Percentiles rank a stretch among this genome's conserved stretches.
phyloP scores from a whole-genome alignment of 1,140 invertebrate genomes.

The Zaprionus africanus region DNA sequence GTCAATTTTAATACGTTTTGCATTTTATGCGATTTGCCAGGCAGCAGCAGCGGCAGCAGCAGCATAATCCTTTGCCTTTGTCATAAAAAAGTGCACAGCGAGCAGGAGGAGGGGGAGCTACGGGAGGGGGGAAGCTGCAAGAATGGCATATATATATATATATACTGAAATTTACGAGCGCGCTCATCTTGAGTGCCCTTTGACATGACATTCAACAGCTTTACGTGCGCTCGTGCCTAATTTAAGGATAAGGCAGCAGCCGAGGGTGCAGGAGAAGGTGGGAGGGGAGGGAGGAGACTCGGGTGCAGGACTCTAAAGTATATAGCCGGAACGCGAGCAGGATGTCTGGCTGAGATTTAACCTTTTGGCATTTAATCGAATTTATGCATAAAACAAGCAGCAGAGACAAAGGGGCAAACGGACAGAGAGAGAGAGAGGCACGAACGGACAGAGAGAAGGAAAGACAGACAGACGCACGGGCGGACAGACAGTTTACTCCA shows the following conservation, averaged over 20 bases:
- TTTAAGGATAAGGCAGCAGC: conserved; percentile 69
- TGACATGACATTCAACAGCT: conserved; percentile 80
- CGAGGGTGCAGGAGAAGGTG: conserved; percentile 35
- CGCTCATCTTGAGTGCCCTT: conserved; percentile 61
- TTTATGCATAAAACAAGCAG: conserved; percentile 75
- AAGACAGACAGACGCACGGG: not conserved
- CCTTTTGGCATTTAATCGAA: conserved; percentile 80
- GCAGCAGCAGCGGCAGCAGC: conserved; percentile 30
- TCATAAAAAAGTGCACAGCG: conserved; percentile 43
- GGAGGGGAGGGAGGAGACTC: conserved; percentile 32
- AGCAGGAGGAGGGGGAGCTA: not conserved
- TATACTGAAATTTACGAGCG: conserved; percentile 65
- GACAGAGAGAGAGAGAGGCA: not conserved
- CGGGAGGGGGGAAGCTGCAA: conserved; percentile 6
- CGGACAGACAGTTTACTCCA: conserved; percentile 30
- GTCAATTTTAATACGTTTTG: conserved; percentile 82
- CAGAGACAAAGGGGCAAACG: not conserved
- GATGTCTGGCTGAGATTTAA: conserved; percentile 56
- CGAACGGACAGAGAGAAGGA: not conserved
- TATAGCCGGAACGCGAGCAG: conserved; percentile 9
- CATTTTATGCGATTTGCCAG: conserved; percentile 79
- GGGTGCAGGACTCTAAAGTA: not conserved
- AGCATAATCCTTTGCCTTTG: conserved; percentile 56
- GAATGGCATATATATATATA: conserved; percentile 33
- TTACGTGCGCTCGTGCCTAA: conserved; percentile 82